Evolutionary conservation across 2,888 invertebrate genomes (phyloP), one percentile per base, ranked within the genome.

Genomic region (Cylloceria caligata): DNA sequence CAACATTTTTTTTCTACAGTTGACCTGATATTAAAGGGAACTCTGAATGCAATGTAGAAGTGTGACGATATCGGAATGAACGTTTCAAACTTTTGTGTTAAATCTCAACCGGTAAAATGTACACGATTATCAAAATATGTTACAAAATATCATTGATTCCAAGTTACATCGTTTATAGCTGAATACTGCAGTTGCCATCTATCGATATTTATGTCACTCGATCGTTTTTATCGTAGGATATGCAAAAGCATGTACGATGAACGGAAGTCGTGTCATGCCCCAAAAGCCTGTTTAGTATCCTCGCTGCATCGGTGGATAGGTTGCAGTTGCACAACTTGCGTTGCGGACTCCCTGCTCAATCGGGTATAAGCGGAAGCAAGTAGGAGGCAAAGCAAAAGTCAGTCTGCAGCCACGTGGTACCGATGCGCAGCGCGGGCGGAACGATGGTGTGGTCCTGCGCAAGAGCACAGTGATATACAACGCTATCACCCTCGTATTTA

Each of bases 401-500:
- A 73, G 49, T 60, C 47, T 81, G 72, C 84, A 83, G 84, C 86
- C 88, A 85, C 86, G 87, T 86, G 87, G 86, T 85, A 85, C 85
- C 85, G 87, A 84, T 72, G 86, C 83, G 87, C 85, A 76, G 83
- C 45, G 68, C 60, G 69, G 77, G 80, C 73, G 80, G 77, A 84
- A 77, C 67, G 73, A 81, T 77, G 79, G 77, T 81, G 82, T 80
- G 75, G 65, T 82, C 80, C 49, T 83, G 87, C 86, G 87, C 86
- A 85, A 86, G 88, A 86, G 86, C 86, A 84, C 87, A 85, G 90
- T 91, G 90, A 92, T 91, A 91, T 90, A 91, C 90, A 91, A 89
- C 88, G 88, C 90, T 90, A 92, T 91, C 90, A 89, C 88, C 90
- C 90, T 89, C 89, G 91, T 91, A 92, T 92, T 91, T 91, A 91